These are phyloP conservation scores for Ceratoteleas bidentatus DNA, from an alignment of 1,140 invertebrate species.

Conservation along the genomic window DNA sequence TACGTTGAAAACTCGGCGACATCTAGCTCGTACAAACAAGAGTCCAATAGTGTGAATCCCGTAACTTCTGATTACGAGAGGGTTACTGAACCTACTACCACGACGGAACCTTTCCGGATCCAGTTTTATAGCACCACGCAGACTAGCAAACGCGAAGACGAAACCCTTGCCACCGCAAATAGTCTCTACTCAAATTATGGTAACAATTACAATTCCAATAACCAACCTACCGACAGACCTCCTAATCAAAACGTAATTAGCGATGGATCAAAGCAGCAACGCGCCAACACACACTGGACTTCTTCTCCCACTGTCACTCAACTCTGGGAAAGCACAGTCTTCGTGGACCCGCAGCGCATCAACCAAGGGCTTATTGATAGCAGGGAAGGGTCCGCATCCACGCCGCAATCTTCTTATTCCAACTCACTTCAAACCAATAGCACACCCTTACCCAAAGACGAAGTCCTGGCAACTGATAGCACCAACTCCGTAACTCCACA, in stretches of 20 bases:
- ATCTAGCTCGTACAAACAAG: slow-evolving; percentile 10
- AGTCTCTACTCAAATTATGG: slow-evolving; percentile 70
- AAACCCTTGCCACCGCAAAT: slow-evolving; percentile 71
- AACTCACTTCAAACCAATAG: slow-evolving; percentile 50
- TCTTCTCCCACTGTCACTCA: slow-evolving; percentile 81
- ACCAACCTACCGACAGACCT: slow-evolving; percentile 28
- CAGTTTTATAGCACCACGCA: slow-evolving; percentile 70
- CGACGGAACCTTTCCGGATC: slow-evolving; percentile 71
- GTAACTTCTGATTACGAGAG: slow-evolving; percentile 36
- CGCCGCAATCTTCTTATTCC: slow-evolving; percentile 17
- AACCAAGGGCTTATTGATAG: slow-evolving; percentile 84
- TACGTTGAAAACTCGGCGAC: slow-evolving; percentile 53
- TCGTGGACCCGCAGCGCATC: slow-evolving; percentile 86
- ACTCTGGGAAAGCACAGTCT: slow-evolving; percentile 85
- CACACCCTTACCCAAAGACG: slow-evolving; percentile 54
- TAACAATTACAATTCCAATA: slow-evolving; percentile 64
- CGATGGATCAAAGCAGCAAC: slow-evolving; percentile 26
- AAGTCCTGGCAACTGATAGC: slow-evolving; percentile 51
- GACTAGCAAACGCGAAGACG: slow-evolving; percentile 41
- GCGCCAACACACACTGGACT: slow-evolving; percentile 81
- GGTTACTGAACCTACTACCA: slow-evolving; percentile 21
- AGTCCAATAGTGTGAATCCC: slow-evolving; percentile 40
- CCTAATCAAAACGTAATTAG: slow-evolving; percentile 28
- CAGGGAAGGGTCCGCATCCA: slow-evolving; percentile 56
- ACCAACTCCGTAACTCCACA: slow-evolving; percentile 65